Evolutionary conservation across 2,888 invertebrate species (phyloP), one percentile per base, ranked within the genome.

Genomic region (Euplexia lucipara): DNA sequence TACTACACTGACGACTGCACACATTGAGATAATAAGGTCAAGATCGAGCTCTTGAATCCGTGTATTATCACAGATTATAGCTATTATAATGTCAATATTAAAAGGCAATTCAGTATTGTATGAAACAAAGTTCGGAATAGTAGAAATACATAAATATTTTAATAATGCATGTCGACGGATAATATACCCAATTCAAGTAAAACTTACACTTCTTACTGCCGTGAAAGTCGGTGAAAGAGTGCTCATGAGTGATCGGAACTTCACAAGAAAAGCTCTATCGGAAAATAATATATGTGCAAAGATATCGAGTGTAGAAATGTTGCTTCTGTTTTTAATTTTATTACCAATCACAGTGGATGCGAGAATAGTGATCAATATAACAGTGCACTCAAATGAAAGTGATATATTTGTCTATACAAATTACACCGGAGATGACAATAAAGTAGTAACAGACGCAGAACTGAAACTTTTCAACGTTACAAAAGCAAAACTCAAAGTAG

Each of bases 381-480:
- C 67, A 62, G 70, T 88, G 14, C 81, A 83, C 2, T 74, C 88
- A 3, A 83, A 74, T 51, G 78, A 72, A 59, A 69, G 78, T 3
- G 79, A 84, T 22, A 76, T 84, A 0, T 72, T 83, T n/a, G 76
- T 85, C 0, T 44, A 52, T n/a, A 72, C 91, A 1, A 72, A 65
- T 22, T 83, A 57, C 18, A 49, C 30, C 0, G 93, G 92, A 3
- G 57, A 52, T 5, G 88, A 92, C 60, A 63, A 81, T 30, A 90
- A 89, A 83, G 26, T 87, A 18, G 80, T 91, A 4, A 90, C 89
- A 1, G 82, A 88, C 6, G 81, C 79, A 51, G 93, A 94, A 75
- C 51, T 90, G 0, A 52, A 69, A 8, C 47, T 90, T 4, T 94
- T 90, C 66, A 92, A 94, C 49, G 70, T 93, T 1, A 91, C 90